Base-by-base conservation (phyloP, 2,113 vertebrate genomes). In the Andinoacara biseriatus region DNA sequence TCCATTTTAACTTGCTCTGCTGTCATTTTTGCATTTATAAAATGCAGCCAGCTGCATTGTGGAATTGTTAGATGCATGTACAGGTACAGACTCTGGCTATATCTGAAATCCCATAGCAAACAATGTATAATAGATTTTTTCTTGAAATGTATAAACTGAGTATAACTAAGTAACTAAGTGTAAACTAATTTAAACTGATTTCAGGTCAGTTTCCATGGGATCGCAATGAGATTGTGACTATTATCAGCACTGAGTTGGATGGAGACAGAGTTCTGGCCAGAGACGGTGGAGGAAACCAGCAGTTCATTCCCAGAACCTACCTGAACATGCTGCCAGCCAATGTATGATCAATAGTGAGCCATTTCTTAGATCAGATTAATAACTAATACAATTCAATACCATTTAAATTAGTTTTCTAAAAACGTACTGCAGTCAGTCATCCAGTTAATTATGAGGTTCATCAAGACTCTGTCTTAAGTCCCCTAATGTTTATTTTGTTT, bases 251-350 rank as follows among this genome's bases (percentile, higher is more conserved):
- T 6, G 89, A 74, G 3, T 59, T 29, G 2, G 83, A 87, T 1
- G 87, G 63, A 78, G 90, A 94, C 15, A 74, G 58, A 63, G 84
- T 91, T 18, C 60, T 94, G 69, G 92, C 90, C 33, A 85, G 76
- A 87, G 94, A 95, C 78, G 4, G 11, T 14, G 77, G 59, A 83
- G 93, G 90, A 69, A 88, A 89, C 81, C 88, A 91, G 87, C 92
- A 93, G 76, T 58, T 90, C 35, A 88, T 95, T 46, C 91, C 95
- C 58, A 79, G 79, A 63, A 90, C 91, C 31, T 94, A 88, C 61
- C 76, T 93, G 67, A 86, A 40, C 4, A 60, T 92, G 40, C 83
- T 90, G 38, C 58, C 84, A 2, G 24, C 87, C 26, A 58, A 90
- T 59, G 95, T 95, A 90, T 8, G 86, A 67, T 43, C 22, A 46